Evolutionary conservation across 2,113 vertebrate genomes (phyloP).

Genomic region (Oceanites oceanicus): DNA sequence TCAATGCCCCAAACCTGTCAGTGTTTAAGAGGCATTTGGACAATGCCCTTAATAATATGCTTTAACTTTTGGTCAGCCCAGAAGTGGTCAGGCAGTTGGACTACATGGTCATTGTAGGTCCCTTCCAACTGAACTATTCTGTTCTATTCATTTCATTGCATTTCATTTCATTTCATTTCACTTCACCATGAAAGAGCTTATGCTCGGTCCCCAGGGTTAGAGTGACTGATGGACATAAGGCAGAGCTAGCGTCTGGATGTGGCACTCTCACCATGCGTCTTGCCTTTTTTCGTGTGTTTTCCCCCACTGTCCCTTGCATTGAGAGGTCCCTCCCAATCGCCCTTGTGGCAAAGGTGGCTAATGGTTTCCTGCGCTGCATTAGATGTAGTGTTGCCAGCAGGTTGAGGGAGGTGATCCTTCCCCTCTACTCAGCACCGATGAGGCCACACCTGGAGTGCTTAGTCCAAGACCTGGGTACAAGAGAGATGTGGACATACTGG

Average conservation of each 20-base stretch:
- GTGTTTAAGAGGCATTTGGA: background rate
- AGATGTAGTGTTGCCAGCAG: background rate
- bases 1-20: fast-evolving
- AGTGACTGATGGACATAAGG: background rate
- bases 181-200: background rate
- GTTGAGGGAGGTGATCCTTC: background rate
- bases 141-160: background rate
- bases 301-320: fast-evolving
- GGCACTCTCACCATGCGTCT: fast-evolving
- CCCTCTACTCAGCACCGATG: background rate
- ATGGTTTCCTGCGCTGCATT: background rate
- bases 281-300: background rate
- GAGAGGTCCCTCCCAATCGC: background rate
- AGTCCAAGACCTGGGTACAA: background rate
- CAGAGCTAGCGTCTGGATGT: background rate
- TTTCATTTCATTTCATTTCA: background rate
- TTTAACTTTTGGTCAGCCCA: background rate
- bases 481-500: background rate
- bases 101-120: background rate
- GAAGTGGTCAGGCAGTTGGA: background rate
- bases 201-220: background rate
- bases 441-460: background rate
- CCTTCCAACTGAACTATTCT: background rate
- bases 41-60: background rate
- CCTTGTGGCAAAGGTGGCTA: fast-evolving